Evolutionary conservation across 2,797 vertebrate species (phyloP), one percentile per base, ranked within the genome.

Genomic region (Danio aesculapii): DNA sequence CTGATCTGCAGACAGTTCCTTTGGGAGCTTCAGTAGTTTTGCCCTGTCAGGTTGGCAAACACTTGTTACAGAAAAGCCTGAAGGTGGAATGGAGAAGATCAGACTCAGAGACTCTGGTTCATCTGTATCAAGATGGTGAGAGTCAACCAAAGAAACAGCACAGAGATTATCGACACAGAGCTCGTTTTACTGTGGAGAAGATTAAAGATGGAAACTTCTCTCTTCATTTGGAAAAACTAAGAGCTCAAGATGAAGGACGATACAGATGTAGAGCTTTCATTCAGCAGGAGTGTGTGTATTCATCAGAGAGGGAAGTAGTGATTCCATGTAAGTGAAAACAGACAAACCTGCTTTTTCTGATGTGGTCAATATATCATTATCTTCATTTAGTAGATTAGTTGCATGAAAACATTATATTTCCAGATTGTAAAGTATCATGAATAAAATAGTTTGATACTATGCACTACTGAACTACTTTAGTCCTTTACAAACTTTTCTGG

Each of bases 141-240:
- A 67, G 16, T 19, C 64, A 9, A 19, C 0, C 44, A 47, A 43
- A 67, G 44, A 5, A 0, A 6, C 64, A 67, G n/a, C 5, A 67
- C 1, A 5, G 9, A 17, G 64, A 49, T 46, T 67, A 67, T 67
- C 64, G 17, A 3, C 43, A 19, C 13, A 67, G 64, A 67, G 64
- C 64, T 39, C 47, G 21, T 14, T 69, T 69, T 5, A 53, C 0
- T 0, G 8, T 39, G 0, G 41, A 41, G 21, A 11, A 43, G 50
- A 41, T 70, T 43, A 52, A 43, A 52, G 21, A 52, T 55, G 68
- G 68, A 71, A 55, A 71, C 68, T 13, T 71, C 39, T 71, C 39
- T 30, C 50, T 53, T 5, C 4, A 16, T 0, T 50, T 71, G 68
- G 2, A 71, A 1, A 53, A 71, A 0, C 16, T 71, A 30, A 71